Conservation (phyloP, 2,113 vertebrate species). For the Pitta sordida region DNA sequence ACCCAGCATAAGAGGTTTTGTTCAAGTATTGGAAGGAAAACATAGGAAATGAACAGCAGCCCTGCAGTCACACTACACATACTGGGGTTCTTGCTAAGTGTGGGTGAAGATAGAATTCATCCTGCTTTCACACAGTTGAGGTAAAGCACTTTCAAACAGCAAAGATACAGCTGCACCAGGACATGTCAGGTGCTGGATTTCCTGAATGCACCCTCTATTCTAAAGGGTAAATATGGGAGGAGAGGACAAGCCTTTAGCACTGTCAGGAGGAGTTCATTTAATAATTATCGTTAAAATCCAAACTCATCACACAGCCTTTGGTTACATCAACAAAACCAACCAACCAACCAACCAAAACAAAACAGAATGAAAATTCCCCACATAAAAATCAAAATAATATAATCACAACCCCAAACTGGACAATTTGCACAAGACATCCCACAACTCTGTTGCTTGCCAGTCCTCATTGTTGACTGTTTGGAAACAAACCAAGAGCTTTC, state of each 20-base stretch:
- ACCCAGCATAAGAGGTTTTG: neutral
- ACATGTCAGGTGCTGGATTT: neutral
- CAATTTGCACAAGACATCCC: neutral
- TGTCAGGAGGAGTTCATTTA: neutral
- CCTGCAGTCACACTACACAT: neutral
- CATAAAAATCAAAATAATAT: neutral
- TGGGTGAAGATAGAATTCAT: neutral
- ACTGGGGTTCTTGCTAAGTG: neutral
- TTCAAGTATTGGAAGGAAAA: neutral
- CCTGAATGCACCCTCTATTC: fast-evolving
- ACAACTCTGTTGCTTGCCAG: fast-evolving
- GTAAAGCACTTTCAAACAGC: neutral
- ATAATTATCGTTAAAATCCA: neutral
- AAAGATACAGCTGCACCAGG: neutral
- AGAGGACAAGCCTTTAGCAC: neutral
- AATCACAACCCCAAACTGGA: neutral
- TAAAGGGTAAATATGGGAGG: neutral
- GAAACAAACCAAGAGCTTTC: neutral
- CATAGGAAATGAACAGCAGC: neutral
- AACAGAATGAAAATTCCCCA: fast-evolving
- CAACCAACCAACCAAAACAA: fast-evolving
- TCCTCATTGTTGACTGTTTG: neutral
- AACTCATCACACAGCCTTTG: neutral
- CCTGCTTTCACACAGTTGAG: neutral
- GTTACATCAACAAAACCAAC: neutral